Evolutionary conservation across 2,888 invertebrate species (phyloP), one percentile per base, ranked within the genome.

Genomic region (Philereme vetulata): DNA sequence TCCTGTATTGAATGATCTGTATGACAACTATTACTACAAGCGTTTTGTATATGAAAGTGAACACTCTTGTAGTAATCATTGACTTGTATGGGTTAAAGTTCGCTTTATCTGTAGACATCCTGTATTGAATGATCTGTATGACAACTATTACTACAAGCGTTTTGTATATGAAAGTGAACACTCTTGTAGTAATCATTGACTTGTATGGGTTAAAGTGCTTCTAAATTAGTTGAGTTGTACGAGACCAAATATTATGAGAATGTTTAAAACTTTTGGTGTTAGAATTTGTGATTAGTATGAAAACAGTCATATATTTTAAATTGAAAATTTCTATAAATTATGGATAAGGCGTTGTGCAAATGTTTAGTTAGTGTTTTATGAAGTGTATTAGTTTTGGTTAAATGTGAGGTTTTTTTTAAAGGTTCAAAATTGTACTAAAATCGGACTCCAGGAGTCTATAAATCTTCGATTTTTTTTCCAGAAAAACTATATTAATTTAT

Each of bases 161-260:
- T 21, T 21, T 21, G 21, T 21, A 21, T 21, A 21, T 21, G 21
- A 21, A 21, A 21, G 21, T 21, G 21, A 21, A 21, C 21, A 21
- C 21, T 2, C 21, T 21, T 21, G 21, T 21, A 21, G 21, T 21
- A 21, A 21, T 21, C 21, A 21, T 21, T 21, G 21, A 21, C 21
- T 21, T 21, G 21, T 21, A 21, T 21, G 36, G 36, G 8, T 36
- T 36, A 8, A 6, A 36, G 36, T 11, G 44, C 4, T 44, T 6
- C 11, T 6, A 36, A 5, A 36, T 42, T n/a, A 66, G 62, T 65
- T 51, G 60, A 65, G 58, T 66, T 65, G 59, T 68, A 67, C 61
- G 65, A 60, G 42, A 64, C 64, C 64, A 64, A 61, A 64, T 64
- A 61, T 57, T 44, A 33, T 6, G 33, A 51, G 47, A 51, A 47